Base-by-base conservation (phyloP, 2,797 vertebrate genomes). In the Linurgus olivaceus region DNA sequence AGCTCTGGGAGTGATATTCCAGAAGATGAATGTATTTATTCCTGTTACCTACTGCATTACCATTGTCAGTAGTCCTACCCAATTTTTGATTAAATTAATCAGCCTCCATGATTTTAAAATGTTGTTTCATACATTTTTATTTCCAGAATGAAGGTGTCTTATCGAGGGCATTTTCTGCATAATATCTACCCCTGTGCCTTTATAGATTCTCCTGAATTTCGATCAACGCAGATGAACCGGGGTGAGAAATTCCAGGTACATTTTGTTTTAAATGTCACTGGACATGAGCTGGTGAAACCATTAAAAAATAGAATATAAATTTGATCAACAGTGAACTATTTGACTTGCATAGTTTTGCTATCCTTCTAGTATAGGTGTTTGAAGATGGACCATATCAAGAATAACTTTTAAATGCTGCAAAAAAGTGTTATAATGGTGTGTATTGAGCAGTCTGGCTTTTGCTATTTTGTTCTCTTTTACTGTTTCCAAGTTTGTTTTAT, bases 201-300 rank as follows among this genome's bases (percentile, higher is more conserved):
- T 97, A 99, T 99, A 91, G 99, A 99, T 98, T 99, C 99, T 77
- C 99, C 99, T 58, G 99, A 99, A 98, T 99, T 99, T 98, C 98
- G 99, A 94, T 99, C 99, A 93, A 99, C 99, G 1, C 98, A 99
- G 96, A 98, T 99, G 98, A 98, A 99, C 97, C 97, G 98, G 96
- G 99, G 99, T 87, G 99, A 99, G 95, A 99, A 98, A 96, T 99
- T 99, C 96, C 99, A 99, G 99, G 99, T 99, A 98, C 79, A 31
- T 21, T 87, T 90, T 42, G 29, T 16, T 88, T 81, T 93, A 59
- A 77, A 87, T 93, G 88, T 96, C 38, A 55, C 44, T 92, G 61
- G 13, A 7, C 62, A 29, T 35, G 17, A 75, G 24, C 20, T 68
- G 51, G 50, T 33, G 33, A 45, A 40, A 54, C 65, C 4, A 14